These are phyloP conservation scores for Formica selysi DNA, from an alignment of 1,140 invertebrate species.

Conservation along the genomic window DNA sequence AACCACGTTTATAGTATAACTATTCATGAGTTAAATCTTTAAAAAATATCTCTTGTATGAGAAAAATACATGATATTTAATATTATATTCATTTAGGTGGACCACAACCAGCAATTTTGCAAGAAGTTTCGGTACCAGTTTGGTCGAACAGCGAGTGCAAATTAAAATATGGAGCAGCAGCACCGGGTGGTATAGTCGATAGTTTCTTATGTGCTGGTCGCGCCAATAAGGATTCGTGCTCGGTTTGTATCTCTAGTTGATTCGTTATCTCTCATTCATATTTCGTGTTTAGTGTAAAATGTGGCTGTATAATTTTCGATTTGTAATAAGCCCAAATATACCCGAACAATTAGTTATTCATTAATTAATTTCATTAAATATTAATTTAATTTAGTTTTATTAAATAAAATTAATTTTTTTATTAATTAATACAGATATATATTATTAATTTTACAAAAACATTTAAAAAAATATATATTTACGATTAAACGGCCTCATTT, in stretches of 20 bases:
- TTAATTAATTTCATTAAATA: neutral
- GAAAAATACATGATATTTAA: neutral
- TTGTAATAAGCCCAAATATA: neutral
- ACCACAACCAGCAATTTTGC: constrained; percentile 92
- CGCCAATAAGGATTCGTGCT: constrained; percentile 94
- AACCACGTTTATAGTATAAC: no score
- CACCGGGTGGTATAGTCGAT: constrained; percentile 95
- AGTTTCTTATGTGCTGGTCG: constrained; percentile 95
- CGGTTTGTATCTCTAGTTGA: constrained; percentile 88
- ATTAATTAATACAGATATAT: neutral
- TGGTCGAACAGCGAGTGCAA: constrained; percentile 94
- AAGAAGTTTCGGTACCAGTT: constrained; percentile 94
- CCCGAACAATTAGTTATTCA: neutral
- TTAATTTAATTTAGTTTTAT: neutral
- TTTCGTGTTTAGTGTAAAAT: neutral
- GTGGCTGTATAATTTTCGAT: neutral
- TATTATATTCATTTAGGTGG: constrained; percentile 87
- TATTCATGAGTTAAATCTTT: neutral
- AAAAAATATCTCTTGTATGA: neutral
- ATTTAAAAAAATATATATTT: neutral
- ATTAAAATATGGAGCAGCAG: constrained; percentile 93
- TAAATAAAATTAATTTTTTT: constrained; percentile 8
- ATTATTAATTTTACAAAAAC: neutral
- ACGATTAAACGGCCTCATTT: neutral
- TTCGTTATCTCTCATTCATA: neutral